Percentiles rank a stretch among this genome's conserved stretches.
Evolutionary conservation across 2,797 vertebrate species (phyloP).

Genomic region (Acomys russatus): DNA sequence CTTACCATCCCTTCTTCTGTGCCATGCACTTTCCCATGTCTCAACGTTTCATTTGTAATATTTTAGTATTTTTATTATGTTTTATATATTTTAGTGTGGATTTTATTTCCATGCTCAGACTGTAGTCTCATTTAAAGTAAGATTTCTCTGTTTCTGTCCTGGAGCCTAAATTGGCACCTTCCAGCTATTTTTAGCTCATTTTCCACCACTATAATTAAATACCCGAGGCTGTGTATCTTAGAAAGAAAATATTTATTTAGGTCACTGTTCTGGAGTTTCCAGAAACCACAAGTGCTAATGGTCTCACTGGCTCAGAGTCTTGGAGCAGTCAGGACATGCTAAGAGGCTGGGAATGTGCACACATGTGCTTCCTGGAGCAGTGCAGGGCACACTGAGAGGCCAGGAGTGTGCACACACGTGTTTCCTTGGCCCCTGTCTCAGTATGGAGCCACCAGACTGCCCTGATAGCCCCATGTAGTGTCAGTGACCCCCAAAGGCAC

Average conservation of each 20-base stretch:
- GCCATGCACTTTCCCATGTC: accelerated
- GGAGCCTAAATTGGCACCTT: neutral
- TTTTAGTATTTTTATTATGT: neutral
- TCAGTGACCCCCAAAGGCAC: neutral
- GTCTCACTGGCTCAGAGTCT: neutral
- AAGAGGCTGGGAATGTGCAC: neutral
- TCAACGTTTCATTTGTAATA: neutral
- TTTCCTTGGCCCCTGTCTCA: neutral
- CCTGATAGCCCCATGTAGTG: neutral
- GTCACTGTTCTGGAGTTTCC: neutral
- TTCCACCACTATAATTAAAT: neutral
- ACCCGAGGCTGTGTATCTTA: neutral
- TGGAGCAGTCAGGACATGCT: neutral
- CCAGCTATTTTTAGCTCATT: neutral
- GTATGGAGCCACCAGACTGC: neutral
- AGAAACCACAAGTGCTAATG: neutral
- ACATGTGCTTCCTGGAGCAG: neutral
- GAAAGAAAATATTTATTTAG: neutral
- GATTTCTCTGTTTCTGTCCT: neutral
- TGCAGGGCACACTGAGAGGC: too few relatives aligned
- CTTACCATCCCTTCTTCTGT: neutral
- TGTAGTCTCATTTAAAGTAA: neutral
- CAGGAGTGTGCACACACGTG: neutral
- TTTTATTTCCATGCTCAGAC: neutral
- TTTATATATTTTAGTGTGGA: neutral